Evolutionary conservation across 2,113 vertebrate genomes (phyloP).

Genomic region (Bambusicola thoracicus): DNA sequence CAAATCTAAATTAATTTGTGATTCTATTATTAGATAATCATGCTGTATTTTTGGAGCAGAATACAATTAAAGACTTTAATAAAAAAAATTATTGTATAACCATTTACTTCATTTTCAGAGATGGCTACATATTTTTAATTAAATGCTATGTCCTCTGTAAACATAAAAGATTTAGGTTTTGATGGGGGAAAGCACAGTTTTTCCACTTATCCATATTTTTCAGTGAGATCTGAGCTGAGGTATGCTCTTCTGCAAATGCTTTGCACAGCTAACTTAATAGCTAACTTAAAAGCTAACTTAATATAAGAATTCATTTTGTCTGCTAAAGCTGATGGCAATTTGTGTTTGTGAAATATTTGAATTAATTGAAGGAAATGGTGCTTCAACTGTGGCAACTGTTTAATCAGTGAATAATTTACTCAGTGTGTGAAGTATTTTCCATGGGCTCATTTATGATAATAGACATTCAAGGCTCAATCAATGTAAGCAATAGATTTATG

Average conservation of each 20-base stretch:
- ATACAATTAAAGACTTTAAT: background rate
- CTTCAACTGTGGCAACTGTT: conserved; percentile 45
- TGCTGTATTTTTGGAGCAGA: background rate
- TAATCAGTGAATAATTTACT: conserved; percentile 61
- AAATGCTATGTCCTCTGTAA: background rate
- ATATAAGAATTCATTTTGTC: conserved; percentile 22
- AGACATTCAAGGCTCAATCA: conserved; percentile 35
- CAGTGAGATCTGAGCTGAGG: background rate
- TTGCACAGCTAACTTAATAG: background rate
- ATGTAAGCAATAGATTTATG: conserved; percentile 23
- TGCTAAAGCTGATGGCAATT: conserved; percentile 34
- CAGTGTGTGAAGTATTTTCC: conserved; percentile 39
- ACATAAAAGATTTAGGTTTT: background rate
- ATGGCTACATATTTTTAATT: background rate
- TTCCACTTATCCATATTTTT: background rate
- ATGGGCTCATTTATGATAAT: conserved; percentile 46
- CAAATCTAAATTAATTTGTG: background rate
- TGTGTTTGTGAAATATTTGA: conserved; percentile 51
- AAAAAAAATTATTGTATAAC: background rate
- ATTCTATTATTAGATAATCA: background rate
- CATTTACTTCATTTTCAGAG: background rate
- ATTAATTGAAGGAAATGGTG: conserved; percentile 43
- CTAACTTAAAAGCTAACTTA: too few species aligned
- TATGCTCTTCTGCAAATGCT: background rate
- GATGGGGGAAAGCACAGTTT: background rate